Conservation (phyloP, 2,888 invertebrate species). For the Aelia acuminata region DNA sequence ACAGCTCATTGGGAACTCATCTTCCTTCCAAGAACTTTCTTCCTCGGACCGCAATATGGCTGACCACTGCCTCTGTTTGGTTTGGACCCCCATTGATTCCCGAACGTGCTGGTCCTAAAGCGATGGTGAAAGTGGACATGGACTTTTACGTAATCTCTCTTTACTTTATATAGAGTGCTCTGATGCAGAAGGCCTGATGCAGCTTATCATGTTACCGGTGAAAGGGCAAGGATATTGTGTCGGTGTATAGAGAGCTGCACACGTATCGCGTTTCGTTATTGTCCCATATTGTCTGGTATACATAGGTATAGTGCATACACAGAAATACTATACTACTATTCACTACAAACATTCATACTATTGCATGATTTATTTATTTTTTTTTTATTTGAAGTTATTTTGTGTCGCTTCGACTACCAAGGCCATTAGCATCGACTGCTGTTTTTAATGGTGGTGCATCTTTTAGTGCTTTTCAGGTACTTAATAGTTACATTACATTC, state of each 20-base stretch:
- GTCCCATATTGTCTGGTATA: neutral
- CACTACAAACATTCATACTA: too few species aligned
- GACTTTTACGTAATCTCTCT: neutral
- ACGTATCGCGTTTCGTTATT: neutral
- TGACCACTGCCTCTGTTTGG: neutral
- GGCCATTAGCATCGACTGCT: too few species aligned
- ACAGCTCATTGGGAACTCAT: neutral
- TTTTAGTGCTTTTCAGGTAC: too few species aligned
- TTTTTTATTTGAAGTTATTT: too few species aligned
- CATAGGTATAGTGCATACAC: neutral
- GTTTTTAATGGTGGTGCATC: too few species aligned
- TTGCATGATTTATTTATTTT: too few species aligned
- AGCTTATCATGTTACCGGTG: neutral
- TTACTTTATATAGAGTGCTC: neutral
- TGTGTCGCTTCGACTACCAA: too few species aligned
- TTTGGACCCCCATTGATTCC: neutral
- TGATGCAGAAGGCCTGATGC: neutral
- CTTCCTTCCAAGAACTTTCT: neutral
- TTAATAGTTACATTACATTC: too few species aligned
- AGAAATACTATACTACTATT: too few species aligned
- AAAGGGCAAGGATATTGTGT: neutral
- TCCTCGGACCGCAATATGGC: neutral
- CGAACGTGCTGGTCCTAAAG: neutral
- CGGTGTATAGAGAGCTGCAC: neutral
- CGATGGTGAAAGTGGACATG: neutral